Evolutionary conservation across 2,888 invertebrate species (phyloP), one percentile per base, ranked within the genome.

Genomic region (Anthophora plumipes): DNA sequence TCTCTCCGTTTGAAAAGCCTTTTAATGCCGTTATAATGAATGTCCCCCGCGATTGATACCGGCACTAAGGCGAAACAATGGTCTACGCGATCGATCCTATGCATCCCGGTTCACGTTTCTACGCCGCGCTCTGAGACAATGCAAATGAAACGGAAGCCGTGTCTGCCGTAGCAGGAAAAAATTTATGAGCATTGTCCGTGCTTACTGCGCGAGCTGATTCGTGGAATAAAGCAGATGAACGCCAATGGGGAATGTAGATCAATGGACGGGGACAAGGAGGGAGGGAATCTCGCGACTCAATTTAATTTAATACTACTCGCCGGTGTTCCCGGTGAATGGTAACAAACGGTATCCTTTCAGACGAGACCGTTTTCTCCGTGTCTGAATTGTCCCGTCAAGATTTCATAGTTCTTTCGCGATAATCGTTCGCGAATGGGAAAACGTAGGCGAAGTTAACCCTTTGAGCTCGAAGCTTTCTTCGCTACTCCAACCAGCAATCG

Each of bases 1-100:
- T 67, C 22, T 61, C 63, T 48, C 31, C 74, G 41, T 59, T 77
- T 41, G 60, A 73, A 69, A 61, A 69, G 46, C 64, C 52, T 72
- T 69, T 69, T 82, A 82, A 82, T 82, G 63, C 82, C 69, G 55
- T 72, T 61, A 73, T 82, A 82, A 82, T 82, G 82, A 82, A 82
- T 72, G 69, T 73, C 25, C 31, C 48, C 25, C 22, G 41, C 61
- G 77, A 77, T 73, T 82, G 82, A 77, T 82, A 66, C 50, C 69
- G 82, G 69, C 71, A 72, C 71, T 54, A 17, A 22, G 50, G 64
- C 52, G 75, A 73, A 71, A 83, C 83, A 82, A 83, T 83, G 71
- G 72, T 54, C 46, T 43, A 41, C 31, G 22, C 81, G 82, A 83
- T 82, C 82, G 77, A 77, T 83, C 67, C 48, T 12, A 6, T 59